Conservation (phyloP, 2,888 invertebrate species). For the Ashinkailepas kermadecensis region DNA sequence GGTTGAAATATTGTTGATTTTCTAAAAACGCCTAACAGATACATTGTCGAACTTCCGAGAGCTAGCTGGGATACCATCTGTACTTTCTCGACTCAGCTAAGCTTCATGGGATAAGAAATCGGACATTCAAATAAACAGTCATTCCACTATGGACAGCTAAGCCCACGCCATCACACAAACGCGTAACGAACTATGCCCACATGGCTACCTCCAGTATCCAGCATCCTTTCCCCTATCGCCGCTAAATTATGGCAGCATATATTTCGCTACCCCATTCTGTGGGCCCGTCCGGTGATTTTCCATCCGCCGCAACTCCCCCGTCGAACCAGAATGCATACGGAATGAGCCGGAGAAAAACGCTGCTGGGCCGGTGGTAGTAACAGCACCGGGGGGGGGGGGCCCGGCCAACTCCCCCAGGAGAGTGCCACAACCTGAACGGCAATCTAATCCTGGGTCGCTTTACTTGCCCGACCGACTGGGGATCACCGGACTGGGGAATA, state of each 20-base stretch:
- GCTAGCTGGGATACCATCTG: no score
- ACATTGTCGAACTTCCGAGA: no score
- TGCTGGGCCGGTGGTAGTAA: neutral
- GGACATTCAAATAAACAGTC: no score
- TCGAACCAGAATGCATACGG: conserved; percentile 18
- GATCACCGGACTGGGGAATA: neutral
- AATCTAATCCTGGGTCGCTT: neutral
- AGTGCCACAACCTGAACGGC: neutral
- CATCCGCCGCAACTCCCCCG: conserved; percentile 5
- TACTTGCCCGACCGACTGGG: neutral
- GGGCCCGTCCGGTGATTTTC: neutral
- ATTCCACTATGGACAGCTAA: no score
- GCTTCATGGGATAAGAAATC: no score
- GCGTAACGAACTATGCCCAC: neutral
- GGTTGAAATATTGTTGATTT: no score
- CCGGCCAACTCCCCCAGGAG: neutral
- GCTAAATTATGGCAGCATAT: conserved; percentile 19
- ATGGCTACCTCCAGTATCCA: neutral
- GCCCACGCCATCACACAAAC: neutral
- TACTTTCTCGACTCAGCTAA: no score
- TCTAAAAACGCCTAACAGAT: no score
- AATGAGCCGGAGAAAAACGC: conserved; percentile 12
- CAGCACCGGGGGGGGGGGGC: neutral
- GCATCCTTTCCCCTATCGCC: conserved; percentile 3
- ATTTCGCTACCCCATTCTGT: conserved; percentile 13